A percentile compares a stretch with the other conserved stretches of the same genome.
These are phyloP conservation scores for Epirrhoe tristata DNA, from an alignment of 2,888 invertebrate species.

Conservation along the genomic window DNA sequence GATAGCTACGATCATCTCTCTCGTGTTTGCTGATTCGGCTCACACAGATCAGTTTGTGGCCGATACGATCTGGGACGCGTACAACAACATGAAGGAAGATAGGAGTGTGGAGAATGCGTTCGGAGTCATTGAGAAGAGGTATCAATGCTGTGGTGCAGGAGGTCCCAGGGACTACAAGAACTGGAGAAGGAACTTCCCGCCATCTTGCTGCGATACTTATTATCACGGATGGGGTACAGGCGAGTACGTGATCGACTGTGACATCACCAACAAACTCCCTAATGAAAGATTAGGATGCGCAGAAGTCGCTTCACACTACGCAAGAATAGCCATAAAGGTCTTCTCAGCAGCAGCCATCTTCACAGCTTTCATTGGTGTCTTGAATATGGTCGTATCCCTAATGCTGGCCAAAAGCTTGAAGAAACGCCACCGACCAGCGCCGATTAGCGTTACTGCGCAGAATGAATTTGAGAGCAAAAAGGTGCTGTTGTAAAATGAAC, in stretches of 20 bases:
- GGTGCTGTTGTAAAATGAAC: conserved; percentile 59
- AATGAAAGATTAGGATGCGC: conserved; percentile 77
- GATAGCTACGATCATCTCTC: conserved; percentile 60
- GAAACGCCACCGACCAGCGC: conserved; percentile 45
- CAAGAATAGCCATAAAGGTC: conserved; percentile 66
- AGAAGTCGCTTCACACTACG: conserved; percentile 69
- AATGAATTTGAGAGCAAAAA: conserved; percentile 75
- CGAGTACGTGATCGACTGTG: conserved; percentile 67
- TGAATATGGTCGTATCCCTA: conserved; percentile 60
- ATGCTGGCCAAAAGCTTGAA: conserved; percentile 59
- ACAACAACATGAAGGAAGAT: conserved; percentile 65
- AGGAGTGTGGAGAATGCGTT: conserved; percentile 59
- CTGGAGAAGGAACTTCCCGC: conserved; percentile 70
- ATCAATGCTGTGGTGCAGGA: conserved; percentile 77
- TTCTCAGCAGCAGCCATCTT: conserved; percentile 64
- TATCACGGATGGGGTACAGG: conserved; percentile 73
- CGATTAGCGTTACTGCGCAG: conserved; percentile 54
- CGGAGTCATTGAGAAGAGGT: conserved; percentile 66
- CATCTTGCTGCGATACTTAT: conserved; percentile 75
- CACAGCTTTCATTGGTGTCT: conserved; percentile 63
- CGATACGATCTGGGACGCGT: conserved; percentile 76
- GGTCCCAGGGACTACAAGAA: conserved; percentile 75
- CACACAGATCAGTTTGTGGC: conserved; percentile 70
- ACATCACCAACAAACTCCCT: conserved; percentile 73
- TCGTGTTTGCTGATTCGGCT: conserved; percentile 69